Evolutionary conservation across 2,113 vertebrate species (phyloP).

Genomic region (Pangasianodon hypophthalmus): DNA sequence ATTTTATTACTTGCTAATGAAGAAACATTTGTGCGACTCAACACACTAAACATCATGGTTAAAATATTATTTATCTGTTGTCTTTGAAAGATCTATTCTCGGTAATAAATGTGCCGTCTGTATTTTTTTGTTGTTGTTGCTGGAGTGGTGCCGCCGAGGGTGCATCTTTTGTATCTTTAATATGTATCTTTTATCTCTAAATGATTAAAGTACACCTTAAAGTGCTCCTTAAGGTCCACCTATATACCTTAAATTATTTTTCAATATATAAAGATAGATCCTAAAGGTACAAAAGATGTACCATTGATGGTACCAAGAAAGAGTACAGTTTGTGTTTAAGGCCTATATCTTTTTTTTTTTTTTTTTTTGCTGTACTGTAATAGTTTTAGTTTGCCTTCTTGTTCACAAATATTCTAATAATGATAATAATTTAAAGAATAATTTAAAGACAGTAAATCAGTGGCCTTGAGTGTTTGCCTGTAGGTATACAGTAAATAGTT

Average conservation of each 20-base stretch:
- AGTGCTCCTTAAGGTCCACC: background rate
- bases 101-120: background rate
- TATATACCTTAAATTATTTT: background rate
- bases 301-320: background rate
- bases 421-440: no score
- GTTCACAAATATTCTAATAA: no score
- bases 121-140: background rate
- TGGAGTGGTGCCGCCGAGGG: background rate
- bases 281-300: background rate
- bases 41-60: background rate
- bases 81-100: background rate
- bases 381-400: background rate
- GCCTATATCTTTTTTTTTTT: background rate
- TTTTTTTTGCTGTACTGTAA: background rate
- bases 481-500: background rate
- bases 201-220: background rate
- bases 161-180: background rate
- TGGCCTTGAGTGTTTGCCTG: background rate
- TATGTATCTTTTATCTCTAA: background rate
- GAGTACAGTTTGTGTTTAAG: background rate
- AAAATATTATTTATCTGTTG: background rate
- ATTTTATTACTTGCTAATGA: background rate
- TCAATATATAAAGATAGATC: background rate
- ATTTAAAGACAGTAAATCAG: no score
- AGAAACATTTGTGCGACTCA: background rate